A percentile compares a stretch with the other conserved stretches of the same genome.
Conservation (phyloP, 2,797 vertebrate genomes). For the Callimico goeldii region DNA sequence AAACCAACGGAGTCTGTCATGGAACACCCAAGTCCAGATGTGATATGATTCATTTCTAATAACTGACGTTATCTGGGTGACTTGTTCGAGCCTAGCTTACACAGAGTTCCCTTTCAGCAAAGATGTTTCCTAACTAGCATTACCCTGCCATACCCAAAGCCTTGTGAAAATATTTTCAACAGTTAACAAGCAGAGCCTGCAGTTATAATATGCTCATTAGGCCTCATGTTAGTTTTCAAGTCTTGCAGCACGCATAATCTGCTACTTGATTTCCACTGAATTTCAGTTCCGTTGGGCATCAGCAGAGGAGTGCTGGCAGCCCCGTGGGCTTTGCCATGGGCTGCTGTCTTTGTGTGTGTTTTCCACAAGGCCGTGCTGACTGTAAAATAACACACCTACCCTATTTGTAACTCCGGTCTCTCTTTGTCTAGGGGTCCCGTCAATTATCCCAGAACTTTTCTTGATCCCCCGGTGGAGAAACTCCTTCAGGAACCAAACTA, state of each 20-base stretch:
- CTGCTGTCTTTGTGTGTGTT: conserved; percentile 40
- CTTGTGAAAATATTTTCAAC: conserved; percentile 73
- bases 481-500: conserved; percentile 37
- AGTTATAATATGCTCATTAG: conserved; percentile 74
- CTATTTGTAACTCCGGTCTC: neutral
- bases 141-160: conserved; percentile 51
- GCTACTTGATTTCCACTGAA: conserved; percentile 67
- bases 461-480: conserved; percentile 42
- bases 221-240: conserved; percentile 49
- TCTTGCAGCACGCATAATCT: conserved; percentile 59
- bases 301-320: neutral
- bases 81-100: conserved; percentile 46
- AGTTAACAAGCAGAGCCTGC: conserved; percentile 75
- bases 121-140: conserved; percentile 42
- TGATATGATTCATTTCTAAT: conserved; percentile 52
- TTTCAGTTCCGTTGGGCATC: conserved; percentile 42
- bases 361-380: neutral
- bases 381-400: neutral
- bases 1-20: conserved; percentile 8
- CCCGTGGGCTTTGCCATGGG: neutral
- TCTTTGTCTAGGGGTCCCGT: conserved; percentile 12
- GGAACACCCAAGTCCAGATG: conserved; percentile 49
- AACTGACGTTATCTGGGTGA: conserved; percentile 52
- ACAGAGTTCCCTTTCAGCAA: conserved; percentile 59
- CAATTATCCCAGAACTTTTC: conserved; percentile 3